Evolutionary conservation across 2,888 invertebrate species (phyloP).

Genomic region (Tuta absoluta): DNA sequence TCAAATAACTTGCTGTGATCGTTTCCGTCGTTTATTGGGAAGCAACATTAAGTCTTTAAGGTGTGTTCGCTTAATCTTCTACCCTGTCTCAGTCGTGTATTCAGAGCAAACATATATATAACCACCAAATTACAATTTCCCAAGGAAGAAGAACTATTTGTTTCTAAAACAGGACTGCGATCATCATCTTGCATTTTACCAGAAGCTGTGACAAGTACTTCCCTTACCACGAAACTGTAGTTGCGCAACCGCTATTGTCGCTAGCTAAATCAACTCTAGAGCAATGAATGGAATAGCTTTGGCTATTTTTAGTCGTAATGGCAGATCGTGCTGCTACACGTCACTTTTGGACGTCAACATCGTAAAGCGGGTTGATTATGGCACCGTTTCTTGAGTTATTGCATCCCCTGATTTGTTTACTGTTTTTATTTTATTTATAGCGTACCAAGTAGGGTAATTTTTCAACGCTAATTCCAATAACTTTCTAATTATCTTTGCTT

Average conservation of each 20-base stretch:
- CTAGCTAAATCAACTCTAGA: not conserved
- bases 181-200: too few species aligned
- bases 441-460: slow-evolving; percentile 45
- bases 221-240: too few species aligned
- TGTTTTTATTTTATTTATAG: slow-evolving; percentile 36
- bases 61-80: too few species aligned
- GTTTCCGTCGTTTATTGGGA: too few species aligned
- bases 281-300: slow-evolving; percentile 21
- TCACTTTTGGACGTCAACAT: slow-evolving; percentile 6
- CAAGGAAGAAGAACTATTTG: too few species aligned
- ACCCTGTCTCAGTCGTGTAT: too few species aligned
- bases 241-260: slow-evolving; percentile 2
- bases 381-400: not conserved
- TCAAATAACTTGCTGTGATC: too few species aligned
- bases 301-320: slow-evolving; percentile 17
- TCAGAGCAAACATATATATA: too few species aligned
- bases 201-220: not conserved
- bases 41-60: too few species aligned
- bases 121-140: too few species aligned
- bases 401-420: not conserved
- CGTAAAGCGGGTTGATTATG: slow-evolving; percentile 12
- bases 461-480: not conserved
- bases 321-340: slow-evolving; percentile 10
- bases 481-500: too few species aligned
- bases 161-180: too few species aligned